A percentile compares a stretch with the other conserved stretches of the same genome.
Conservation (phyloP, 2,888 invertebrate species). For the Asteroscopus sphinx region DNA sequence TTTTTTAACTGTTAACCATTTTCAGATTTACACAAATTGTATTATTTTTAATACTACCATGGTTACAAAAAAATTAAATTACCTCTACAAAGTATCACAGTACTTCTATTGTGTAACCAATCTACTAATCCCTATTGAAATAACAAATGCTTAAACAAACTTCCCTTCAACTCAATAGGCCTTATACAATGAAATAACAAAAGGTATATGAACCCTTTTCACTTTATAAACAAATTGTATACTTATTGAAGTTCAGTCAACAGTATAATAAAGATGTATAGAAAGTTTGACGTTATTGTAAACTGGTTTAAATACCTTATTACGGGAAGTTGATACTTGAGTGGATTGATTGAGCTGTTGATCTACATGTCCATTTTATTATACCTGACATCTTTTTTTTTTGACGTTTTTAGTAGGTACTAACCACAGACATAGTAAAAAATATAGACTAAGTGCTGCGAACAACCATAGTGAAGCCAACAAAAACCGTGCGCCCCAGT, state of each 20-base stretch:
- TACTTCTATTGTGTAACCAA: slow-evolving; percentile 44
- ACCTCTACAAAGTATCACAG: background rate
- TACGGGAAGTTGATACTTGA: slow-evolving; percentile 52
- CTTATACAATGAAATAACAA: slow-evolving; percentile 46
- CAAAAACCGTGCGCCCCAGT: no score
- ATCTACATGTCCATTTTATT: slow-evolving; percentile 1
- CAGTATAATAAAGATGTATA: slow-evolving; percentile 46
- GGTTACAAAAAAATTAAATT: background rate
- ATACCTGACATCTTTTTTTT: no score
- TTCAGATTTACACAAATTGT: no score
- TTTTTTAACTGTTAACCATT: no score
- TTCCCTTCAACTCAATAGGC: slow-evolving; percentile 24
- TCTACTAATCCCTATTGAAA: slow-evolving; percentile 51
- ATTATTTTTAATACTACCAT: no score
- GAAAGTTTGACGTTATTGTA: slow-evolving; percentile 46
- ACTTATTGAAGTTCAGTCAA: slow-evolving; percentile 45
- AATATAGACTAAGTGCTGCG: no score
- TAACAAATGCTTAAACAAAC: slow-evolving; percentile 45
- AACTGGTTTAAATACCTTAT: slow-evolving; percentile 42
- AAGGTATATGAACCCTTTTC: slow-evolving; percentile 33
- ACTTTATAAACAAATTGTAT: slow-evolving; percentile 23
- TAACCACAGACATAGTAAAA: no score
- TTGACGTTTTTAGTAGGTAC: no score
- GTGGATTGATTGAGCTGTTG: slow-evolving; percentile 34
- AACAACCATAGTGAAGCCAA: no score